Evolutionary conservation across 2,797 vertebrate species (phyloP).

Genomic region (Rousettus madagascariensis): DNA sequence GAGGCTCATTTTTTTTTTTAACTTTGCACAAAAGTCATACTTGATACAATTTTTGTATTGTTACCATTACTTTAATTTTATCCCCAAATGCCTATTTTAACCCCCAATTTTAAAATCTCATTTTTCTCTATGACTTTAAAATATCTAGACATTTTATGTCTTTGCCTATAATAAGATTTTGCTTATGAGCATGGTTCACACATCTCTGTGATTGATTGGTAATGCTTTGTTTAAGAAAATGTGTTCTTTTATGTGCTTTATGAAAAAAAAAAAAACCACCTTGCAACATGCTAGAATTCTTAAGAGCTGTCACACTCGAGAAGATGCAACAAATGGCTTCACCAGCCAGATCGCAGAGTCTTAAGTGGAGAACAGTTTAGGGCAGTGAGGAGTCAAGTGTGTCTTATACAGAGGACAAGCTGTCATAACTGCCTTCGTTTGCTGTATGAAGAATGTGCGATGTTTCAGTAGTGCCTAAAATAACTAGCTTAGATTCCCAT

Average conservation of each 20-base stretch:
- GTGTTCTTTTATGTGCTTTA: background rate
- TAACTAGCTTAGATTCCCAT: background rate
- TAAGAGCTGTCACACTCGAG: background rate
- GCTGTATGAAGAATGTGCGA: background rate
- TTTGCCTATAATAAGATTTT: background rate
- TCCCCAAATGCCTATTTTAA: slow-evolving; percentile 2
- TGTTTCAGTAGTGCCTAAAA: background rate
- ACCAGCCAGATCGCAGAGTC: background rate
- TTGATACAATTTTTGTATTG: background rate
- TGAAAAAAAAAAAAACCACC: background rate
- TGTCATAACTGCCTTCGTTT: background rate
- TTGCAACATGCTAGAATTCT: background rate
- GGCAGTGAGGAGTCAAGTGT: background rate
- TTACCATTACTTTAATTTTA: background rate
- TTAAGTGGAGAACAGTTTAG: background rate
- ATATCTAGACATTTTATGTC: background rate
- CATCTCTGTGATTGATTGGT: background rate
- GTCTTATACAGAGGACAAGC: background rate
- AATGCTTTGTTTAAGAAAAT: background rate
- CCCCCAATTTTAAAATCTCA: background rate
- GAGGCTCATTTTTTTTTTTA: slow-evolving; percentile 19
- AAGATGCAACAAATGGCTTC: background rate
- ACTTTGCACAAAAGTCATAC: background rate
- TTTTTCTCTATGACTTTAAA: slow-evolving; percentile 25
- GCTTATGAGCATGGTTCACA: background rate